phyloP scores from a whole-genome alignment of 1,140 invertebrate species.

The Pachyrhynchus sulphureomaculatus region DNA sequence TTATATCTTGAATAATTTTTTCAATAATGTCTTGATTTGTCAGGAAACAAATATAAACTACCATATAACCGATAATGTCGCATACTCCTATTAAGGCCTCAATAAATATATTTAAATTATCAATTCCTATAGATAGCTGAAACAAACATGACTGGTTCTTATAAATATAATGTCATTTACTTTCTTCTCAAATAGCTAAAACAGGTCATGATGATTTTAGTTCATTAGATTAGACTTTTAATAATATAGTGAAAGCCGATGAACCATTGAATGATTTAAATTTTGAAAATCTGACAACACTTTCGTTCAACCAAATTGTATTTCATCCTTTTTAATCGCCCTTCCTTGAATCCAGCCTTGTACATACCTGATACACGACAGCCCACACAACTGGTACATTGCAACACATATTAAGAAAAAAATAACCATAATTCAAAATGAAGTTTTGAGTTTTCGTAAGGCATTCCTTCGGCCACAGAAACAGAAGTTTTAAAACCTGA shows the following conservation, averaged over 20 bases:
- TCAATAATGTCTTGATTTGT: constrained; percentile 10
- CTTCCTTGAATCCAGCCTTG: no score
- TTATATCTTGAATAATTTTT: constrained; percentile 16
- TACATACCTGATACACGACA: not conserved
- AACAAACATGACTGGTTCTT: not conserved
- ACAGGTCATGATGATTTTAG: no score
- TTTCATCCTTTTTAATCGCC: no score
- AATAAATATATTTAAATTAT: constrained; percentile 1
- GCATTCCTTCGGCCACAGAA: constrained; percentile 1
- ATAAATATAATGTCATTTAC: no score
- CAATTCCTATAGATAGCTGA: constrained; percentile 17
- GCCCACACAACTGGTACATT: not conserved
- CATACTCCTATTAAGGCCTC: constrained; percentile 13
- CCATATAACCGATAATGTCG: constrained; percentile 10
- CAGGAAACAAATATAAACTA: constrained; percentile 7
- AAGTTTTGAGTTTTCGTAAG: constrained; percentile 3
- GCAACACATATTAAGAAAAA: not conserved
- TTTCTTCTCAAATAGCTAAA: no score
- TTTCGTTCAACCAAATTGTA: no score
- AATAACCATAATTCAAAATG: not conserved
- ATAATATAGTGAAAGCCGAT: no score
- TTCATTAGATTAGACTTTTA: no score
- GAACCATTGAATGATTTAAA: no score
- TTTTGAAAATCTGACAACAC: no score
- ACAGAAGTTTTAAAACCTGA: not conserved